Base-by-base conservation (phyloP, 2,113 vertebrate genomes). In the Neolamprologus sp. region DNA sequence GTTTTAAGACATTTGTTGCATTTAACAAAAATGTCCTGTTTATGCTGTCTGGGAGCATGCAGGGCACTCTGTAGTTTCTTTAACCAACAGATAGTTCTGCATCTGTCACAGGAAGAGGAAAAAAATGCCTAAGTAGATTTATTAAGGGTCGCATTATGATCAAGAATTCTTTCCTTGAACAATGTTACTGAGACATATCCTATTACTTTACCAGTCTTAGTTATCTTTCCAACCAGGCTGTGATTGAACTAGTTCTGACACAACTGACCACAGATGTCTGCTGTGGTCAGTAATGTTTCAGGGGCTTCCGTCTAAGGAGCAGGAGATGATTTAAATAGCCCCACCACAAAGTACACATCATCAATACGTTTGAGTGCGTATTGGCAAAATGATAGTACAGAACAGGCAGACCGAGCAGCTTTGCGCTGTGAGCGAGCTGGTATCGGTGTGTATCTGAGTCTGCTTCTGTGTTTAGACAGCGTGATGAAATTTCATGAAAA, bases 401-500 rank as follows among this genome's bases (percentile, higher is more conserved):
- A 92, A 91, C 54, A 63, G 87, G 84, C 83, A 33, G 86, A 85
- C 83, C 81, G 54, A 73, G 82, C 37, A 17, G 53, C 80, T 16
- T 78, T 9, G 7, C 26, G n/a, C 73, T n/a, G 17, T 78, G 23
- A 78, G 71, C 17, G 28, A 88, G 89, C 57, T 40, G 28, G 33
- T 37, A 7, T 51, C 19, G 30, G 89, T 80, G 83, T 80, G 86
- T 53, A 40, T 83, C n/a, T 73, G 49, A 63, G 68, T 14, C 51
- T 47, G 63, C 83, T 73, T 89, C 87, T 81, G 87, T 89, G 89
- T 87, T 85, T 19, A 82, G 88, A 90, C 26, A 54, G 87, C 73
- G 87, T 96, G 95, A 96, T 95, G 94, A 96, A 95, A 95, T 94
- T 89, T 94, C 88, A 93, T 96, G 95, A 91, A 96, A 95, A 95